Percentiles rank a stretch among this genome's conserved stretches.
Conservation (phyloP, 2,113 vertebrate species). For the Gnathonemus echidnorhynchus region DNA sequence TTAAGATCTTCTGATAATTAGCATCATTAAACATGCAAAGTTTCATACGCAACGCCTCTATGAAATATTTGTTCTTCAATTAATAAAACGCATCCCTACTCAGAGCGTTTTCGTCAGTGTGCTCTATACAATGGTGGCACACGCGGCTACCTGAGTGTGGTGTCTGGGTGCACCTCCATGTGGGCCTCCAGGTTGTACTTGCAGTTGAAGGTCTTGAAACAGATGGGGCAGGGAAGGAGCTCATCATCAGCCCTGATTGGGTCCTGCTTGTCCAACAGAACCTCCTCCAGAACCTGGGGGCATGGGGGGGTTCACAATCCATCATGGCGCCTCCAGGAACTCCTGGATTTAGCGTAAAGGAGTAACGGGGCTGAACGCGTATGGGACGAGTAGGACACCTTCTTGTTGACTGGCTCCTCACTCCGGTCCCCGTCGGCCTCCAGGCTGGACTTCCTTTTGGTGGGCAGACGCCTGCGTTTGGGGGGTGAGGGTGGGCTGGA, state of each 20-base stretch:
- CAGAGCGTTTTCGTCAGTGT: neutral
- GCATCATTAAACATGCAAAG: neutral
- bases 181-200: slow-evolving; percentile 84
- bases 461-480: slow-evolving; percentile 76
- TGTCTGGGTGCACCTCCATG: slow-evolving; percentile 80
- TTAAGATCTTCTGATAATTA: neutral
- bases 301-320: neutral
- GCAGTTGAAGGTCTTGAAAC: slow-evolving; percentile 84
- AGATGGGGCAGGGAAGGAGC: slow-evolving; percentile 78
- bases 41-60: neutral
- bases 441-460: slow-evolving; percentile 74
- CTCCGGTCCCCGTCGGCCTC: slow-evolving; percentile 69
- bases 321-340: neutral
- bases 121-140: neutral
- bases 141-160: slow-evolving; percentile 64
- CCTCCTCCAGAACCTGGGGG: slow-evolving; percentile 69
- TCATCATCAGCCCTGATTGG: slow-evolving; percentile 64
- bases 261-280: slow-evolving; percentile 46
- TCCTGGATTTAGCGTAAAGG: too few relatives aligned
- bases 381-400: slow-evolving; percentile 54
- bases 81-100: neutral
- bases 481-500: slow-evolving; percentile 74
- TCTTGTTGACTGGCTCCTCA: slow-evolving; percentile 76
- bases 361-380: neutral
- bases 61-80: neutral